Evolutionary conservation across 2,797 vertebrate species (phyloP).

Genomic region (Pantherophis vulpinus): DNA sequence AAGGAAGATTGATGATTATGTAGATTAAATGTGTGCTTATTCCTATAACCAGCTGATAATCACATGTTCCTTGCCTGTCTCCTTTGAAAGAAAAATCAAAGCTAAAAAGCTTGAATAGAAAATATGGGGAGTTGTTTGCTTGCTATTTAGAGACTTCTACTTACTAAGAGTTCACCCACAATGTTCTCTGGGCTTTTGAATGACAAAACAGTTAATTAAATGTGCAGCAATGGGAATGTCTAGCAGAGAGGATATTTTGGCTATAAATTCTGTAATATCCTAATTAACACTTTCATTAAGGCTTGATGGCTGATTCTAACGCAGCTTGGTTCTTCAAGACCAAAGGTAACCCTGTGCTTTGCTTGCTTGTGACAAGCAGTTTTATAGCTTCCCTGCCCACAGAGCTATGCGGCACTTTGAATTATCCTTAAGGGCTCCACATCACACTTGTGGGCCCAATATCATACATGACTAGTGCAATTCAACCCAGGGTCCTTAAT

Average conservation of each 20-base stretch:
- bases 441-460: conserved; percentile 86
- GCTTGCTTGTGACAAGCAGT: conserved; percentile 81
- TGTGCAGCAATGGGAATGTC: conserved; percentile 45
- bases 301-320: conserved; percentile 66
- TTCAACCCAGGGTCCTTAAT: conserved; percentile 76
- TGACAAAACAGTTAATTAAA: conserved; percentile 66
- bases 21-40: conserved; percentile 75
- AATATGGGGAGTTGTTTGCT: conserved; percentile 12
- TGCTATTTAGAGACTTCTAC: conserved; percentile 1
- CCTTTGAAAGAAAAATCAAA: conserved; percentile 33
- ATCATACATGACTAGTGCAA: conserved; percentile 80
- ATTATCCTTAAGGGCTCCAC: conserved; percentile 92
- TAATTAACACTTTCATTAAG: conserved; percentile 79
- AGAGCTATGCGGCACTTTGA: conserved; percentile 82
- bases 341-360: conserved; percentile 70
- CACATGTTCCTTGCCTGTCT: conserved; percentile 48
- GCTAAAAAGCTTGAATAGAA: conserved; percentile 19
- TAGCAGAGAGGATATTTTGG: conserved; percentile 59
- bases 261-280: conserved; percentile 64
- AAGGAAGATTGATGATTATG: conserved; percentile 77
- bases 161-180: background rate
- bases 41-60: conserved; percentile 69
- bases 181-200: background rate
- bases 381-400: conserved; percentile 82
- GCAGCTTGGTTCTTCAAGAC: conserved; percentile 60